Conservation (phyloP, 1,140 invertebrate species). For the Parapsyche elsis region DNA sequence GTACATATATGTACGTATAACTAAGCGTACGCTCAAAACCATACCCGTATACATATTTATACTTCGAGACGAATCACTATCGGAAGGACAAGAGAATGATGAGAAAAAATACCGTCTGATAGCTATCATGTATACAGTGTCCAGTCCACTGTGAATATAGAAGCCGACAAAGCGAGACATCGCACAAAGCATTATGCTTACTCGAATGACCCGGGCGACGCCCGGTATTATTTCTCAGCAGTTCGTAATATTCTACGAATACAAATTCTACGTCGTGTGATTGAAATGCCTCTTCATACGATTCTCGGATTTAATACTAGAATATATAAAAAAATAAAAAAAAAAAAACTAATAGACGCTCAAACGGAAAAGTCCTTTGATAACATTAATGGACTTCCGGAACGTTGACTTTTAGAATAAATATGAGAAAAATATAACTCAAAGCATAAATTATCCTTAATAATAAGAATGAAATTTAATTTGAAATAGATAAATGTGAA, state of each 20-base stretch:
- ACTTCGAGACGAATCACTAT: no score
- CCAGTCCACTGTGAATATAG: background rate
- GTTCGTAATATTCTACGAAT: background rate
- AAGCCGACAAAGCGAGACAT: background rate
- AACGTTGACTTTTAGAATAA: background rate
- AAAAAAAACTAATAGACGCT: background rate
- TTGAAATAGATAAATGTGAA: no score
- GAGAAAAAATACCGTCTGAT: no score
- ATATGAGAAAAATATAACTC: background rate
- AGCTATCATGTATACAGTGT: no score
- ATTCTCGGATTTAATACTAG: background rate
- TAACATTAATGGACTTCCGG: background rate
- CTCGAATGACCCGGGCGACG: background rate
- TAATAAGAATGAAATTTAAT: no score
- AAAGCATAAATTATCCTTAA: no score
- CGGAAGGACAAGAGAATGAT: background rate
- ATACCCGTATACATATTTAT: no score
- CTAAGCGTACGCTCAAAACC: no score
- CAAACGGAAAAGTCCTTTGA: conserved; percentile 12
- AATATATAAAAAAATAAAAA: no score
- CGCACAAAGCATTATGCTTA: background rate
- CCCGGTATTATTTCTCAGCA: background rate
- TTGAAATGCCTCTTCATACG: background rate
- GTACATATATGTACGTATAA: background rate
- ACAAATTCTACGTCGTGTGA: background rate